Conservation (phyloP, 2,888 invertebrate species). For the Prosopocoilus inquinatus region DNA sequence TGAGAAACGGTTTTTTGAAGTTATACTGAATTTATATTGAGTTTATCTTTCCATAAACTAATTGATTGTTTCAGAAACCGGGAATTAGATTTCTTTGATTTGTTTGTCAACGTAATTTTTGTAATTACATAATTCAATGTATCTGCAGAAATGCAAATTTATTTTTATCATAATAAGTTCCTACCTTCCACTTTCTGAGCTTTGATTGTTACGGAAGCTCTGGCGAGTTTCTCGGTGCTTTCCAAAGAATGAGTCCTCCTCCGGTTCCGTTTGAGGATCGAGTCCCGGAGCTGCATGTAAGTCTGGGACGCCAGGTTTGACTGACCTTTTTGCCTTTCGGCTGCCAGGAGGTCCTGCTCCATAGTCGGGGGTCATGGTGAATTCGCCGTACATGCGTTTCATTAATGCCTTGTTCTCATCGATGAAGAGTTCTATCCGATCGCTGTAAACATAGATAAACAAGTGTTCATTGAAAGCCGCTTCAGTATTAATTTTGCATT, state of each 20-base stretch:
- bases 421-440: slow-evolving; percentile 87
- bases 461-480: no score
- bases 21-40: no score
- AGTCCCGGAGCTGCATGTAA: slow-evolving; percentile 54
- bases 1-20: no score
- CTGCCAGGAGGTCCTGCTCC: slow-evolving; percentile 52
- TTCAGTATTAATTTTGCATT: no score
- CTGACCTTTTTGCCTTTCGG: slow-evolving; percentile 43
- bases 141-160: no score
- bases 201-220: slow-evolving; percentile 53
- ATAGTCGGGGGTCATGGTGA: slow-evolving; percentile 59
- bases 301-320: slow-evolving; percentile 58
- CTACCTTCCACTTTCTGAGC: slow-evolving; percentile 57
- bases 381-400: slow-evolving; percentile 92
- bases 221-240: slow-evolving; percentile 58
- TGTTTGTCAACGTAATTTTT: no score
- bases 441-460: slow-evolving; percentile 58
- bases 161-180: slow-evolving; percentile 1
- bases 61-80: no score
- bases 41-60: no score
- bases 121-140: no score
- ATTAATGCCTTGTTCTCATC: slow-evolving; percentile 93
- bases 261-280: slow-evolving; percentile 46
- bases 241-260: slow-evolving; percentile 56
- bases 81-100: no score